Percentiles rank a stretch among this genome's conserved stretches.
These are phyloP conservation scores for Rhaphigaster nebulosa DNA, from an alignment of 2,888 invertebrate species.

Conservation along the genomic window DNA sequence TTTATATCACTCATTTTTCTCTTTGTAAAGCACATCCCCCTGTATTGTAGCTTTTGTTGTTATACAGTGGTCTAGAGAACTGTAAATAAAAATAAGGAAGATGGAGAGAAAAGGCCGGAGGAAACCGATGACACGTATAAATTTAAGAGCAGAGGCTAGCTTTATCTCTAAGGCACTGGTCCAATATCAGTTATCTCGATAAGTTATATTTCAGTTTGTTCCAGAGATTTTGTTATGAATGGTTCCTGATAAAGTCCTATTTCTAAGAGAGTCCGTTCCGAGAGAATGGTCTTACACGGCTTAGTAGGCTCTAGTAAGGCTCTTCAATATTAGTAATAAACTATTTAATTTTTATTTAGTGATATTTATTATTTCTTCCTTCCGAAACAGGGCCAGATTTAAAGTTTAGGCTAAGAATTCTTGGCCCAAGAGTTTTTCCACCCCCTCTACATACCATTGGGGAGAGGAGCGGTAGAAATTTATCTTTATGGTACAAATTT, in stretches of 20 bases:
- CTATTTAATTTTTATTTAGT: not conserved
- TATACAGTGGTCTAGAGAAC: not conserved
- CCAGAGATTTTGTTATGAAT: constrained; percentile 36
- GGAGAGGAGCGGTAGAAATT: too few species aligned
- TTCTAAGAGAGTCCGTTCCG: not conserved
- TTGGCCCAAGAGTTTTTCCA: too few species aligned
- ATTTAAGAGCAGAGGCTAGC: constrained; percentile 2
- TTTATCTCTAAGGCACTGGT: constrained; percentile 14
- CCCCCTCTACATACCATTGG: too few species aligned
- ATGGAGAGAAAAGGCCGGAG: not conserved
- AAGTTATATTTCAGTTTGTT: constrained; percentile 48
- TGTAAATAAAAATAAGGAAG: not conserved
- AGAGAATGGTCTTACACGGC: not conserved
- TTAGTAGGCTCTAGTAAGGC: not conserved
- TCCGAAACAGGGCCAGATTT: too few species aligned
- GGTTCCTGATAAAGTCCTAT: constrained; percentile 15
- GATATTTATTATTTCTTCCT: not conserved
- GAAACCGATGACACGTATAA: constrained; percentile 42
- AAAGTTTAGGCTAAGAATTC: too few species aligned
- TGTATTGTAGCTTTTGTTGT: not conserved
- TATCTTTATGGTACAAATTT: too few species aligned
- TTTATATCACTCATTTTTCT: not conserved
- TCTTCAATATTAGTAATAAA: not conserved
- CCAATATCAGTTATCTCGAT: constrained; percentile 47
- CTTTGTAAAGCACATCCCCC: too few species aligned